Percentiles rank a stretch among this genome's conserved stretches.
Conservation (phyloP, 2,113 vertebrate genomes). For the Macrotis lagotis region DNA sequence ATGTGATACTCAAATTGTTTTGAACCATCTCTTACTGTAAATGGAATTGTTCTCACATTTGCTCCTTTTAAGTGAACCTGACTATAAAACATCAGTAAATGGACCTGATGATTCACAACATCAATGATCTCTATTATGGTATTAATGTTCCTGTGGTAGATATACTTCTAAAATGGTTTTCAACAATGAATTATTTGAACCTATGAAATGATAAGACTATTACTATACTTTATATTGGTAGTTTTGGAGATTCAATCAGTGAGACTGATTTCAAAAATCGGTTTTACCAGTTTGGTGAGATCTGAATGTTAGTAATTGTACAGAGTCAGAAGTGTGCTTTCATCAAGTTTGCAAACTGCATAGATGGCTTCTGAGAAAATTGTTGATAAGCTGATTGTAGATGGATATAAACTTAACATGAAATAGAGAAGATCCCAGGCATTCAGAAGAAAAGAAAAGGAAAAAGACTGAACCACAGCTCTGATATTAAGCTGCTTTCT, state of each 20-base stretch:
- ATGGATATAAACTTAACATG: conserved; percentile 95
- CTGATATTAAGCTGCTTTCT: conserved; percentile 93
- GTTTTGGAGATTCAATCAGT: conserved; percentile 94
- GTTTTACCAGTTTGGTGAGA: conserved; percentile 99
- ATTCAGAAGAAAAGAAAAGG: conserved; percentile 93
- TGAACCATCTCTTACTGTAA: conserved; percentile 98
- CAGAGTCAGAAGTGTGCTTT: conserved; percentile 98
- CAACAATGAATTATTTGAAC: conserved; percentile 96
- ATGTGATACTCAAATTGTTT: conserved; percentile 97
- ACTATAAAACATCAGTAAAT: too few species aligned
- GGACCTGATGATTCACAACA: conserved; percentile 97
- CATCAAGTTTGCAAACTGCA: conserved; percentile 95
- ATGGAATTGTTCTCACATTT: conserved; percentile 98
- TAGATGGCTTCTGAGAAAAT: conserved; percentile 97
- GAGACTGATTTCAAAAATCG: conserved; percentile 96
- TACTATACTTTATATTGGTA: conserved; percentile 95
- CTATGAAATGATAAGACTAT: conserved; percentile 97
- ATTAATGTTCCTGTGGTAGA: conserved; percentile 98
- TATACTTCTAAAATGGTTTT: conserved; percentile 95
- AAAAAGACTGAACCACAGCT: conserved; percentile 90
- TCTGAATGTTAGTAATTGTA: conserved; percentile 95
- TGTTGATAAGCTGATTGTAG: conserved; percentile 98
- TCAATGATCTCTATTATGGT: conserved; percentile 98
- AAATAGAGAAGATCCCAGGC: conserved; percentile 99
- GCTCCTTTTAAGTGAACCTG: conserved; percentile 99